phyloP scores from a whole-genome alignment of 1,140 invertebrate species.

The Solenopsis fugax region DNA sequence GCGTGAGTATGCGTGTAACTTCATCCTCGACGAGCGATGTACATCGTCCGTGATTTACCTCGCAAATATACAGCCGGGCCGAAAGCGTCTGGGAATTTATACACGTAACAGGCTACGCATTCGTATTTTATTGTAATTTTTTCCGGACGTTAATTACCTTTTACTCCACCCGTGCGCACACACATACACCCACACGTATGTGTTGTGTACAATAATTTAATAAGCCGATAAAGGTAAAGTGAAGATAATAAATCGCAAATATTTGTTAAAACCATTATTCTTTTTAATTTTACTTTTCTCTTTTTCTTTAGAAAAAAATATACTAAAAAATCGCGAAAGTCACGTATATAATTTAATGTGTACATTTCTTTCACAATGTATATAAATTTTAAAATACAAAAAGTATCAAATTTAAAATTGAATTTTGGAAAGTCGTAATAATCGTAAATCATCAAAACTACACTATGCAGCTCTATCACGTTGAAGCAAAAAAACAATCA shows the following conservation, averaged over 20 bases:
- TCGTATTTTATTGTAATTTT: conserved; percentile 37
- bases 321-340: not conserved
- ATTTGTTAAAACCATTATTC: not conserved
- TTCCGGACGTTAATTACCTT: conserved; percentile 2
- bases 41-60: conserved; percentile 45
- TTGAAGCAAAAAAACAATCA: not conserved
- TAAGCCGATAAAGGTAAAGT: not conserved
- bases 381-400: not conserved
- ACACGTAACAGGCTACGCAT: conserved; percentile 11
- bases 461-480: not conserved
- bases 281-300: conserved; percentile 3
- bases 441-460: conserved; percentile 3
- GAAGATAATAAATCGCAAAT: not conserved
- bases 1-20: conserved; percentile 50
- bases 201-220: conserved; percentile 20
- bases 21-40: conserved; percentile 36
- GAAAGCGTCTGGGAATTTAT: conserved; percentile 47
- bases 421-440: not conserved
- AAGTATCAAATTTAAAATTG: not conserved
- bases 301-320: not conserved
- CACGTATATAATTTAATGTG: not conserved
- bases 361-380: not conserved
- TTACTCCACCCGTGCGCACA: not conserved
- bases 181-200: not conserved
- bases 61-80: conserved; percentile 13